Evolutionary conservation across 2,888 invertebrate genomes (phyloP).

Genomic region (Patella pellucida): DNA sequence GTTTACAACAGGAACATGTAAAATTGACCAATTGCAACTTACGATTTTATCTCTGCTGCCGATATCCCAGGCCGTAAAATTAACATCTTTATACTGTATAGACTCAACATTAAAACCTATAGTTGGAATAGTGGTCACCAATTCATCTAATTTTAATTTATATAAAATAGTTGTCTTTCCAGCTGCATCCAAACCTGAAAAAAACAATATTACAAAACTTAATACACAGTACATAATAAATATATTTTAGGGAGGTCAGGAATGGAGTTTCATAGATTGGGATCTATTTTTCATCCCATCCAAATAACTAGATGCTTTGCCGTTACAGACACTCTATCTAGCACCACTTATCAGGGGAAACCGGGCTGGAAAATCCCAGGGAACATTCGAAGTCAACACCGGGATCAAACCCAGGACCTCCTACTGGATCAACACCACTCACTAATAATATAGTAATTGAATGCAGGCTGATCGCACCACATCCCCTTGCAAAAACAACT

Average conservation of each 20-base stretch:
- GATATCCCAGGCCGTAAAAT: slow-evolving; percentile 64
- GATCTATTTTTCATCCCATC: too few species aligned
- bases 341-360: too few species aligned
- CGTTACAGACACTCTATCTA: too few species aligned
- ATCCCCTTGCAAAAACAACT: too few species aligned
- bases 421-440: too few species aligned
- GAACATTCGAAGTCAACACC: too few species aligned
- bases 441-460: too few species aligned
- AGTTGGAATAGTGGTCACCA: slow-evolving; percentile 54
- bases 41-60: slow-evolving; percentile 64
- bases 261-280: too few species aligned
- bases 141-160: slow-evolving; percentile 52
- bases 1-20: background rate
- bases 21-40: slow-evolving; percentile 22
- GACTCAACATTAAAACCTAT: slow-evolving; percentile 66
- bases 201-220: background rate
- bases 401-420: too few species aligned
- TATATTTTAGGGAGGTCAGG: background rate
- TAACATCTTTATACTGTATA: slow-evolving; percentile 58
- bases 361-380: too few species aligned
- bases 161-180: slow-evolving; percentile 58
- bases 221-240: background rate
- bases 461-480: too few species aligned
- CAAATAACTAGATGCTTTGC: too few species aligned
- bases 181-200: slow-evolving; percentile 57